Percentiles rank a stretch among this genome's conserved stretches.
Conservation (phyloP, 2,888 invertebrate species). For the Agrochola lota region DNA sequence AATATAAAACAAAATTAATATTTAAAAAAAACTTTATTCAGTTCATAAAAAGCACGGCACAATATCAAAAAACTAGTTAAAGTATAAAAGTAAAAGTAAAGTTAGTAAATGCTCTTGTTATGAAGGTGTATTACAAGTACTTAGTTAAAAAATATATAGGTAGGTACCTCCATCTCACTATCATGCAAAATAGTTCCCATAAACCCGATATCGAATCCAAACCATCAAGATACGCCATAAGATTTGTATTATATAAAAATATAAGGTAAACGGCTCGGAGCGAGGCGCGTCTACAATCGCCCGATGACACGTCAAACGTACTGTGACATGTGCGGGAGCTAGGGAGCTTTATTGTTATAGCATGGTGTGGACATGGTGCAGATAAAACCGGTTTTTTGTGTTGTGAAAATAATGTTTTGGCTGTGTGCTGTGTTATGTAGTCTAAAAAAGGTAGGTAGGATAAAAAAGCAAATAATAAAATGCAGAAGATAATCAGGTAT, state of each 20-base stretch:
- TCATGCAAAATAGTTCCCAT: conserved; percentile 22
- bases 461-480: too few species aligned
- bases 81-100: too few species aligned
- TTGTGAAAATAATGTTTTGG: not conserved
- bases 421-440: too few species aligned
- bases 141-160: too few species aligned
- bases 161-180: not conserved
- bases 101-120: too few species aligned
- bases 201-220: conserved; percentile 39
- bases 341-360: conserved; percentile 21
- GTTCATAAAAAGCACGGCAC: too few species aligned
- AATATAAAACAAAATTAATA: too few species aligned
- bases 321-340: conserved; percentile 49
- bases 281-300: conserved; percentile 55
- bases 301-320: conserved; percentile 59
- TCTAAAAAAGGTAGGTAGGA: too few species aligned
- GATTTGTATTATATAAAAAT: conserved; percentile 62
- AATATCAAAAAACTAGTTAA: too few species aligned
- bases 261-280: conserved; percentile 55
- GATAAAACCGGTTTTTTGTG: conserved; percentile 8
- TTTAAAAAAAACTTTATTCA: too few species aligned
- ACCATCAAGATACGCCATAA: conserved; percentile 47
- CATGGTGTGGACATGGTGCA: not conserved
- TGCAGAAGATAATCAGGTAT: too few species aligned
- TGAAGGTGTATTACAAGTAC: not conserved